These are phyloP conservation scores for Australoheros scitulus DNA, from an alignment of 2,113 vertebrate genomes.

Conservation along the genomic window DNA sequence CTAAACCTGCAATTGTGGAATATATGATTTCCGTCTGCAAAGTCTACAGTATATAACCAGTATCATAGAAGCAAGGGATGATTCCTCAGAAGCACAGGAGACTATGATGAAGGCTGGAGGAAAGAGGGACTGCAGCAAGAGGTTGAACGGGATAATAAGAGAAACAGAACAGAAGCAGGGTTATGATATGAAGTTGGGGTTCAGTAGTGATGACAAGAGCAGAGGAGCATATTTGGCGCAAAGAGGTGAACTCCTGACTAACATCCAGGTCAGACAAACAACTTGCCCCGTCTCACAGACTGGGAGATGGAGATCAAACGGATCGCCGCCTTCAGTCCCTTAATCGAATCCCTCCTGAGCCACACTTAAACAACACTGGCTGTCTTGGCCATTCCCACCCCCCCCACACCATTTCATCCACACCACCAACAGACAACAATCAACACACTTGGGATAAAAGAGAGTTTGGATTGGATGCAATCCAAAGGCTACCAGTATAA, in stretches of 20 bases:
- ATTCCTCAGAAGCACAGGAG: conserved; percentile 57
- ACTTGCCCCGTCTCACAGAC: conserved; percentile 40
- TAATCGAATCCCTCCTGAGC: conserved; percentile 32
- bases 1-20: conserved; percentile 66
- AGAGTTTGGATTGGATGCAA: not conserved
- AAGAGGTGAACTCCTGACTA: conserved; percentile 55
- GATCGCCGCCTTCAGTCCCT: not conserved
- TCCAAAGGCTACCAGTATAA: not conserved
- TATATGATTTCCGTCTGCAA: conserved; percentile 66
- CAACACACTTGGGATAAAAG: not conserved
- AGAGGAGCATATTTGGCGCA: conserved; percentile 49
- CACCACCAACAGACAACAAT: not conserved
- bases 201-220: conserved; percentile 63
- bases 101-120: conserved; percentile 50
- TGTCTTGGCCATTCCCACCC: conserved; percentile 12
- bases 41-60: conserved; percentile 70
- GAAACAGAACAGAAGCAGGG: conserved; percentile 35
- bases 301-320: conserved; percentile 10
- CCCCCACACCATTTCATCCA: not conserved
- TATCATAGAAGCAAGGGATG: conserved; percentile 67
- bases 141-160: conserved; percentile 27
- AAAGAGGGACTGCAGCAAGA: conserved; percentile 27
- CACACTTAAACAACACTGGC: conserved; percentile 35
- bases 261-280: conserved; percentile 60
- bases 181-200: conserved; percentile 42